Conservation (phyloP, 2,113 vertebrate genomes). For the Oceanodroma tethys region DNA sequence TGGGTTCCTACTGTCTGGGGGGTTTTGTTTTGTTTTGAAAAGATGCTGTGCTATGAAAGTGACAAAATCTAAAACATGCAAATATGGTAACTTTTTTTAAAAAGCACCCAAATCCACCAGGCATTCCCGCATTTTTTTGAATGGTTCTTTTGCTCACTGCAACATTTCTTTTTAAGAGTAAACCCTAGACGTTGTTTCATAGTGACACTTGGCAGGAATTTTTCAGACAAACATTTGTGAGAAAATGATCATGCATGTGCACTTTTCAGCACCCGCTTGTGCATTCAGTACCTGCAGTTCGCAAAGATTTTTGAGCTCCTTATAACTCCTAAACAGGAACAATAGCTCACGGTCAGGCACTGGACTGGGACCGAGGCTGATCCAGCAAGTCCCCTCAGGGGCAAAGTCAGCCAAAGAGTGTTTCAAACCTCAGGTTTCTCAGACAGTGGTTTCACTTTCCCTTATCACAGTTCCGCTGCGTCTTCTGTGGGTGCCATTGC, state of each 20-base stretch:
- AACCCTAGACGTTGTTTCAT: not conserved
- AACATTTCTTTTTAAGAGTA: not conserved
- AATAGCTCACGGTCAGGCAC: not conserved
- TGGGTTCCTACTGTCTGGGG: not conserved
- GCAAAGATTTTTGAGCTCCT: not conserved
- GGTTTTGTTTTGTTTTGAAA: not conserved
- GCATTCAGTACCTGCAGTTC: not conserved
- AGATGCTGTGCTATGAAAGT: not conserved
- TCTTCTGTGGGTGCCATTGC: not conserved
- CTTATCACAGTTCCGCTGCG: rapidly evolving
- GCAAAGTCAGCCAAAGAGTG: not conserved
- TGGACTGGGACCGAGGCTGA: not conserved
- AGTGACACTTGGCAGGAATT: not conserved
- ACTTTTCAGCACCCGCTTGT: not conserved
- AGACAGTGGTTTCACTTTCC: not conserved
- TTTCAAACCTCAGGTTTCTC: not conserved
- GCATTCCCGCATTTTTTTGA: not conserved
- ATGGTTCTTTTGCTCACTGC: not conserved
- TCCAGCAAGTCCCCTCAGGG: too few relatives aligned
- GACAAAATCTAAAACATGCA: not conserved
- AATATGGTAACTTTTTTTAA: not conserved
- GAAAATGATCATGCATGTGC: not conserved
- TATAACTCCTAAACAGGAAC: not conserved
- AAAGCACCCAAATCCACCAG: not conserved
- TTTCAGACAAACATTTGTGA: not conserved